A percentile compares a stretch with the other conserved stretches of the same genome.
These are phyloP conservation scores for Chionoecetes opilio DNA, from an alignment of 1,140 invertebrate genomes.

Conservation along the genomic window DNA sequence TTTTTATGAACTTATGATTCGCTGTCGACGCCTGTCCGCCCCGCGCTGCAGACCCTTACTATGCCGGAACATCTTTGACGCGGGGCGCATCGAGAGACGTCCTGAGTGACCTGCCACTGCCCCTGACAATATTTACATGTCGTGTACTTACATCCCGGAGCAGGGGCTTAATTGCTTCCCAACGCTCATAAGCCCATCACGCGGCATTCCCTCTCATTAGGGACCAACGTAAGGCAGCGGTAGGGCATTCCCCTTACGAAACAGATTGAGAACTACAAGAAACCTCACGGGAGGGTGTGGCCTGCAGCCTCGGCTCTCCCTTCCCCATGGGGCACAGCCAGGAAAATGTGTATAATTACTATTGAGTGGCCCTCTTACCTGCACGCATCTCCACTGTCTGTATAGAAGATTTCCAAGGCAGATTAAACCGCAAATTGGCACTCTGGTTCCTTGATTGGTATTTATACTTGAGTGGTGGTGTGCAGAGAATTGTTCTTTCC, in stretches of 20 bases:
- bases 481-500: constrained; percentile 16
- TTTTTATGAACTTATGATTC: too few species aligned
- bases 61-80: background rate
- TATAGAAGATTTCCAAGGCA: constrained; percentile 32
- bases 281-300: constrained; percentile 37
- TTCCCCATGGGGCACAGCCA: constrained; percentile 31
- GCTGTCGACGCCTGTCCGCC: too few species aligned
- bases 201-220: constrained; percentile 7
- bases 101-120: background rate
- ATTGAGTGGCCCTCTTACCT: constrained; percentile 51
- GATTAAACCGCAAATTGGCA: constrained; percentile 53
- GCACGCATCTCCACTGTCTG: constrained; percentile 63
- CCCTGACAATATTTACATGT: background rate
- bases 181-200: constrained; percentile 29
- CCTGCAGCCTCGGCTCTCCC: background rate
- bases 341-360: constrained; percentile 67
- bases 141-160: background rate
- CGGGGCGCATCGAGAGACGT: background rate
- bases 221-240: background rate
- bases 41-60: too few species aligned
- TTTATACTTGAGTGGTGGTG: constrained; percentile 37
- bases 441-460: constrained; percentile 14
- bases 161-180: background rate
- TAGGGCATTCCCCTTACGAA: constrained; percentile 51
- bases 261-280: constrained; percentile 56